phyloP scores from a whole-genome alignment of 2,113 vertebrate genomes.

The Brachirus orientalis region DNA sequence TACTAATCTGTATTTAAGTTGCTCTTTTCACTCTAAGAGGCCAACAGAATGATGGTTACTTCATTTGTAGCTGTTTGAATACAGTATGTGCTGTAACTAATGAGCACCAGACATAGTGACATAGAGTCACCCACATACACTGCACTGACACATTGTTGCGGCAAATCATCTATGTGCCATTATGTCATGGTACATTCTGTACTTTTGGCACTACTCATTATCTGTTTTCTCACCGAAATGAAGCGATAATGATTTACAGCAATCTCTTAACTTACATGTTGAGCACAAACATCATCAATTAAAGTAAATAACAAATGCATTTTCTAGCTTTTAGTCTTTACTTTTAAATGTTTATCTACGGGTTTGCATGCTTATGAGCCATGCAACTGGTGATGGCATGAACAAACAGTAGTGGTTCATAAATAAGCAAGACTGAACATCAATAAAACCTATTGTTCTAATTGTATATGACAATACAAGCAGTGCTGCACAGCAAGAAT shows the following conservation, averaged over 20 bases:
- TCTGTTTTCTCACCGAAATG: neutral
- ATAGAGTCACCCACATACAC: neutral
- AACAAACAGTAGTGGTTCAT: neutral
- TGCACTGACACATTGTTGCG: too few species aligned
- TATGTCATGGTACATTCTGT: neutral
- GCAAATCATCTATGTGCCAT: neutral
- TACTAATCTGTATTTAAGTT: slow-evolving; percentile 21
- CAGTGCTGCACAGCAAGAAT: neutral
- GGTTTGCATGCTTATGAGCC: neutral
- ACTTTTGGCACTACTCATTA: neutral
- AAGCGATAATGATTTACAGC: too few species aligned
- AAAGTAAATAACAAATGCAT: too few species aligned
- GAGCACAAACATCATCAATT: too few species aligned
- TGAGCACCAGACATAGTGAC: neutral
- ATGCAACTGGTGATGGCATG: neutral
- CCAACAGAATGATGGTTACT: slow-evolving; percentile 19
- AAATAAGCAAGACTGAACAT: neutral
- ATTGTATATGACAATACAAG: slow-evolving; percentile 7
- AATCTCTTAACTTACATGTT: too few species aligned
- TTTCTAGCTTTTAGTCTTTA: too few species aligned
- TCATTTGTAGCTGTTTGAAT: slow-evolving; percentile 10
- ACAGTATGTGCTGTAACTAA: neutral
- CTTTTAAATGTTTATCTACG: too few species aligned
- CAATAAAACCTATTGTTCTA: neutral
- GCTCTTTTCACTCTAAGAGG: slow-evolving; percentile 17